Conservation (phyloP, 2,888 invertebrate species). For the Melanargia galathea region DNA sequence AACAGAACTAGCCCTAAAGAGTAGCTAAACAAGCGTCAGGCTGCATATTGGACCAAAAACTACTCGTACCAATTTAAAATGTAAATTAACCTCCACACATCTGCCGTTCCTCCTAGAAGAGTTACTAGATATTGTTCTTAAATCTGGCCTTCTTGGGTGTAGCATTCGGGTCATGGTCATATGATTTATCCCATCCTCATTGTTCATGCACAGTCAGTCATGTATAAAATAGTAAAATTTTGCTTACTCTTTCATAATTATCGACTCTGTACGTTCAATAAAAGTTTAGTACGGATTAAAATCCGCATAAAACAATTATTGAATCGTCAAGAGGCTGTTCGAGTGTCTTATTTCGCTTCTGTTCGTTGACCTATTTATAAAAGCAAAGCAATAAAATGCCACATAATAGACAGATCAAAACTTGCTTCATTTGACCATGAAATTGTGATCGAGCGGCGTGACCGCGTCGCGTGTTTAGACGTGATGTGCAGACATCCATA, state of each 20-base stretch:
- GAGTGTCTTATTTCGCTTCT: conserved; percentile 38
- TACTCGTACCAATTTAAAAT: background rate
- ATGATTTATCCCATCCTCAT: background rate
- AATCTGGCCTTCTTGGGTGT: conserved; percentile 1
- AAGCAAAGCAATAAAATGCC: conserved; percentile 55
- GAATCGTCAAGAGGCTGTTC: background rate
- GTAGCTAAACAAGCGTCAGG: too few species aligned
- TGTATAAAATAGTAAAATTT: background rate
- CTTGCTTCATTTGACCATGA: conserved; percentile 73
- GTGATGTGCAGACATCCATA: conserved; percentile 51
- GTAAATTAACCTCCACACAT: background rate
- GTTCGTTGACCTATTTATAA: conserved; percentile 63
- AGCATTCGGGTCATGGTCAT: conserved; percentile 6
- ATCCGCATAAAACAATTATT: background rate
- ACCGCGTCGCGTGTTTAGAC: conserved; percentile 60
- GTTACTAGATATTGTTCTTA: background rate
- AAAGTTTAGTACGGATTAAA: background rate
- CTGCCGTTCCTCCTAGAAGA: background rate
- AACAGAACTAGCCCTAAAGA: too few species aligned
- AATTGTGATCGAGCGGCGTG: conserved; percentile 70
- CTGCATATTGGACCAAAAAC: too few species aligned
- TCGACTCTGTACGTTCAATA: background rate
- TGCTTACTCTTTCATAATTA: too few species aligned
- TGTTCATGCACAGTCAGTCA: background rate
- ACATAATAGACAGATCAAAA: conserved; percentile 67